Percentiles rank a stretch among this genome's conserved stretches.
These are phyloP conservation scores for Drepana arcuata DNA, from an alignment of 1,140 invertebrate genomes.

Conservation along the genomic window DNA sequence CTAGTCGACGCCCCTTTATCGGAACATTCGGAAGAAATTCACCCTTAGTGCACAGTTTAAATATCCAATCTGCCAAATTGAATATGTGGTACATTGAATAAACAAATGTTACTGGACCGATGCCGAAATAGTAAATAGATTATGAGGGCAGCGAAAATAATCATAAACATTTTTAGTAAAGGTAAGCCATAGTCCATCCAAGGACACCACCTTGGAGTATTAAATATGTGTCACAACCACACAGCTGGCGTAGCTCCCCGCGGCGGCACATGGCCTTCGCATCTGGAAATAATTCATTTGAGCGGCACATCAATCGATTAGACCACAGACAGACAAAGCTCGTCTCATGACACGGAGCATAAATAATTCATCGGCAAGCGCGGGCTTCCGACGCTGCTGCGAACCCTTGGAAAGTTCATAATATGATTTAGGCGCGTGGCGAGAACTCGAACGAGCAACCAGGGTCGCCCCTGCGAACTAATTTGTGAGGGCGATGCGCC, in stretches of 20 bases:
- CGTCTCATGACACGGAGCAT: conserved; percentile 23
- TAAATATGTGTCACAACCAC: conserved; percentile 11
- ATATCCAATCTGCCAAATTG: too few relatives aligned
- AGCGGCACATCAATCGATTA: conserved; percentile 21
- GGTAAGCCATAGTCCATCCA: background rate
- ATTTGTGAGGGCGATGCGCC: conserved; percentile 24
- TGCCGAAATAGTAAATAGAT: background rate
- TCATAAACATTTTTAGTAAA: too few relatives aligned
- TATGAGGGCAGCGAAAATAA: too few relatives aligned
- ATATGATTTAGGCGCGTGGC: conserved; percentile 30
- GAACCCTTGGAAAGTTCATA: conserved; percentile 36
- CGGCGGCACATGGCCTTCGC: conserved; percentile 15
- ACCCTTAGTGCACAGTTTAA: too few relatives aligned
- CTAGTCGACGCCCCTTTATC: too few relatives aligned
- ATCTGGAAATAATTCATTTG: conserved; percentile 31
- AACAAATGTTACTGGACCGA: background rate
- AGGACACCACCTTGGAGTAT: conserved; percentile 11
- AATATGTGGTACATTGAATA: too few relatives aligned
- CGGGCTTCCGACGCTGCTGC: conserved; percentile 5
- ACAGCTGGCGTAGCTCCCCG: conserved; percentile 12
- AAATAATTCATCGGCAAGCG: conserved; percentile 32
- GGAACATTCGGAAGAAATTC: too few relatives aligned
- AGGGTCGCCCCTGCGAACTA: conserved; percentile 15
- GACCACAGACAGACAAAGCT: conserved; percentile 21
- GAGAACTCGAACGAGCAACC: background rate